Evolutionary conservation across 2,797 vertebrate species (phyloP), one percentile per base, ranked within the genome.

Genomic region (Cuniculus paca): DNA sequence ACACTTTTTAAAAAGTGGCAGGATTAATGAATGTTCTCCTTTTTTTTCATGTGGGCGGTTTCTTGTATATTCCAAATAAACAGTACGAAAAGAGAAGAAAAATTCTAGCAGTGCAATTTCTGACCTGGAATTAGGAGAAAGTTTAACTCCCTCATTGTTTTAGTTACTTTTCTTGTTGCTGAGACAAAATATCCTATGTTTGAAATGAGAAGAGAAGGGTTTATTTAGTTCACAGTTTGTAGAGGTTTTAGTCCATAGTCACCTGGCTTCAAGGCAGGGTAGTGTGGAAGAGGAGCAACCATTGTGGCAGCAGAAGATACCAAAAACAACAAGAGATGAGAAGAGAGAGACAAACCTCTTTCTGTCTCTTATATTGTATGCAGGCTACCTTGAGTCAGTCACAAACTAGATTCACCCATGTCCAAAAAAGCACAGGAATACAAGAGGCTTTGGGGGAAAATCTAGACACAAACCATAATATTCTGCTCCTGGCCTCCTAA

Each of bases 61-160:
- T 91, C 93, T 61, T 91, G 2, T 78, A n/a, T 78, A 87, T 79
- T 79, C 17, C 42, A 84, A 79, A 50, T 75, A 80, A 92, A 81
- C 10, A 61, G 36, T 31, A 60, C 80, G 45, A 84, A 92, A 90
- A 82, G 19, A 90, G 70, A 85, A 77, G 74, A 81, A 77, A 93
- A 74, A 36, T 90, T 92, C 78, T 54, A 83, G 31, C 6, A 48
- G 48, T 74, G 52, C 52, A 93, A 56, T 94, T 77, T 90, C 60
- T 86, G 60, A 89, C 48, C 17, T 81, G 34, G 16, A n/a, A 24
- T 9, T 77, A 81, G 12, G 14, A 75, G 54, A 61, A 60, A 42
- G 63, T 65, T 78, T n/a, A 31, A 8, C 26, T 45, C 45, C n/a
- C 45, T 7, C 50, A 2, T 14, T 72, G 63, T n/a, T 16, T 68